Conservation (phyloP, 2,888 invertebrate genomes). For the Luperina nickerlii region DNA sequence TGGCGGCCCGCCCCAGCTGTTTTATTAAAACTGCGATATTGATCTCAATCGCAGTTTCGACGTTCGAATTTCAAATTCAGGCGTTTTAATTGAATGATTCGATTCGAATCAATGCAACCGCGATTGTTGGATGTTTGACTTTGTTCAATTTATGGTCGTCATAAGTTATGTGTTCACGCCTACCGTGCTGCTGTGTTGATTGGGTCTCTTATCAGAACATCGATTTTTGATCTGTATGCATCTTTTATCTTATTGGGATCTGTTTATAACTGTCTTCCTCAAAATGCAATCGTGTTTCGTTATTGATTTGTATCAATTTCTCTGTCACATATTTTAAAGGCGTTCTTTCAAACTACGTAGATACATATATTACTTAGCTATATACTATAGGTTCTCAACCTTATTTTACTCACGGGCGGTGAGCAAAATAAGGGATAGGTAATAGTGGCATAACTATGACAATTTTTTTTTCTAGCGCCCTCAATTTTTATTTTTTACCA, state of each 20-base stretch:
- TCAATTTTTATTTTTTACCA: no score
- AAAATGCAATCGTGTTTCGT: conserved; percentile 22
- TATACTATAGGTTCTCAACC: not conserved
- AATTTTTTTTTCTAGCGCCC: not conserved
- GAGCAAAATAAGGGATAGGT: no score
- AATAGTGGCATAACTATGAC: no score
- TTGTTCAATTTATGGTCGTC: conserved; percentile 84
- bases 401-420: not conserved
- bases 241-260: conserved; percentile 65
- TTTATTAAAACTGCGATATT: conserved; percentile 89
- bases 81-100: conserved; percentile 84
- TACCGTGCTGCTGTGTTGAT: conserved; percentile 78
- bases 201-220: conserved; percentile 80
- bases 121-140: conserved; percentile 84
- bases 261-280: conserved; percentile 26
- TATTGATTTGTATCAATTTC: conserved; percentile 4
- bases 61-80: conserved; percentile 71
- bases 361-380: not conserved
- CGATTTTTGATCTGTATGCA: conserved; percentile 71
- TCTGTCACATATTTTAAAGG: not conserved
- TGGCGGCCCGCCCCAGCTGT: conserved; percentile 85
- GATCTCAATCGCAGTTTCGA: conserved; percentile 81
- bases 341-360: not conserved
- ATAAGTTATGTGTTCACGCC: conserved; percentile 84
- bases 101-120: conserved; percentile 77